These are phyloP conservation scores for Drosophila asahinai DNA, from an alignment of 1,140 invertebrate species.

Conservation along the genomic window DNA sequence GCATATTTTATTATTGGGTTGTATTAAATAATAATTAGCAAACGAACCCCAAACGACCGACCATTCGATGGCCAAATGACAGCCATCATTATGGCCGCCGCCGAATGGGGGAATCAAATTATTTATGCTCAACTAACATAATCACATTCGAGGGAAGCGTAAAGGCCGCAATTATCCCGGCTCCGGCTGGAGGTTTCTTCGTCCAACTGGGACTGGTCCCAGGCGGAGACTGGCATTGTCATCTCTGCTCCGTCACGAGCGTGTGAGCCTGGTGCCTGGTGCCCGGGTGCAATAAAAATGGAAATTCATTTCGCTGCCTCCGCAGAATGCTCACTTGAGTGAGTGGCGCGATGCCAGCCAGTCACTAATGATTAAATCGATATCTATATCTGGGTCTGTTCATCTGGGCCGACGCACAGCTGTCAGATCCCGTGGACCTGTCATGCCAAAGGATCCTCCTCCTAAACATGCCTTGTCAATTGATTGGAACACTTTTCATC, in stretches of 20 bases:
- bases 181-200: slow-evolving; percentile 16
- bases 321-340: slow-evolving; percentile 59
- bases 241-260: slow-evolving; percentile 18
- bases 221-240: slow-evolving; percentile 33
- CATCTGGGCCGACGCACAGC: slow-evolving; percentile 49
- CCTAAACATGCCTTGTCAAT: slow-evolving; percentile 31
- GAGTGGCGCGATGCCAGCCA: slow-evolving; percentile 36
- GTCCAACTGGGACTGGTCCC: slow-evolving; percentile 26
- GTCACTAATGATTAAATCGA: slow-evolving; percentile 80
- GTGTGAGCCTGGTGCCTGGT: slow-evolving; percentile 29
- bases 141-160: slow-evolving; percentile 33
- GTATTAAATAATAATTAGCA: slow-evolving; percentile 52
- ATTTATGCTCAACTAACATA: slow-evolving; percentile 58
- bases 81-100: slow-evolving; percentile 28
- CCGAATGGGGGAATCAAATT: slow-evolving; percentile 41
- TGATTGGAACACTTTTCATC: slow-evolving; percentile 19
- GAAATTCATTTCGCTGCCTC: slow-evolving; percentile 69
- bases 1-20: slow-evolving; percentile 31
- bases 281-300: slow-evolving; percentile 70
- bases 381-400: slow-evolving; percentile 64
- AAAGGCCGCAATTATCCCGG: slow-evolving; percentile 40
- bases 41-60: slow-evolving; percentile 7
- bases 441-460: slow-evolving; percentile 46
- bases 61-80: slow-evolving; percentile 7
- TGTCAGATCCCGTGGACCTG: slow-evolving; percentile 49